Conservation (phyloP, 2,797 vertebrate genomes). For the Gymnothorax javanicus region DNA sequence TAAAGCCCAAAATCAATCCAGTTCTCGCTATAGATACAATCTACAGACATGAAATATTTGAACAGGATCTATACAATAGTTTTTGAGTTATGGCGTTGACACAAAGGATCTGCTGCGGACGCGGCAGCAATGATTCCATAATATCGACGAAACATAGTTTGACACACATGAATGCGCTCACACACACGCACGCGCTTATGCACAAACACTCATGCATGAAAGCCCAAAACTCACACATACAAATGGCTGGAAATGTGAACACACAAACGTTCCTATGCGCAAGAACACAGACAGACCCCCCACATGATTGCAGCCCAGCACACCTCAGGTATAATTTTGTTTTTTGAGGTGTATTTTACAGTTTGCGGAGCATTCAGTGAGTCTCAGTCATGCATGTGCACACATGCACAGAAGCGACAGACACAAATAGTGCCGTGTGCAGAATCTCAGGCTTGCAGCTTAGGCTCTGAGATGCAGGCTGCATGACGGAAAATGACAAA, state of each 20-base stretch:
- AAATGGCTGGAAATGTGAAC: too few relatives aligned
- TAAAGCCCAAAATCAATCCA: too few relatives aligned
- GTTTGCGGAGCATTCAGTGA: not conserved
- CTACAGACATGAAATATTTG: too few relatives aligned
- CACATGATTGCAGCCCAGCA: not conserved
- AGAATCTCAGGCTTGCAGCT: not conserved
- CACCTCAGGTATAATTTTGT: constrained; percentile 17
- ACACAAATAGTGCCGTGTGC: not conserved
- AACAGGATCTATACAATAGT: too few relatives aligned
- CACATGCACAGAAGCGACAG: not conserved
- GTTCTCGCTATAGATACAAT: too few relatives aligned
- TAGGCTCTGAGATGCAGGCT: not conserved
- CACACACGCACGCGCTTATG: not conserved
- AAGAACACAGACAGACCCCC: too few relatives aligned
- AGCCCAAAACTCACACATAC: not conserved
- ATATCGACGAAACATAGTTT: too few relatives aligned
- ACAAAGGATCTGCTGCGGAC: too few relatives aligned
- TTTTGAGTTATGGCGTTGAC: too few relatives aligned
- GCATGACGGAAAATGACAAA: not conserved
- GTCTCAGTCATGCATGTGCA: not conserved
- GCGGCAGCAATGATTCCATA: too few relatives aligned
- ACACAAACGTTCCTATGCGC: too few relatives aligned
- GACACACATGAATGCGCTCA: not conserved
- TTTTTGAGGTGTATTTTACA: constrained; percentile 15
- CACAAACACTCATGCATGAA: not conserved